Base-by-base conservation (phyloP, 1,140 invertebrate species). In the Lethocerus indicus region DNA sequence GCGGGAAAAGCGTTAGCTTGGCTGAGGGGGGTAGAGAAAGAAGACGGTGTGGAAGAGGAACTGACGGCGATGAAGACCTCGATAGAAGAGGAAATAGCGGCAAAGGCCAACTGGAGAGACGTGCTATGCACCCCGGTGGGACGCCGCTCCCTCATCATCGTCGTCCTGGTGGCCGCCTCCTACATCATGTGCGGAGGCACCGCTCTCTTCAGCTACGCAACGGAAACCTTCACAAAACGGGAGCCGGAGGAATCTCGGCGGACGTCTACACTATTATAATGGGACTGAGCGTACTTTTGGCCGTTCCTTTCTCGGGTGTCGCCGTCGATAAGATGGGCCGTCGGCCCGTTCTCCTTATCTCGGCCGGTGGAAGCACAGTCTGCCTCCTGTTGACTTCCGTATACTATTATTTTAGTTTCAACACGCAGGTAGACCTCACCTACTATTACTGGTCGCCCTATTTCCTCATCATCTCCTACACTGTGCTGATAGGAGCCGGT, bases 1-100 rank as follows among this genome's bases (percentile, higher is more conserved):
- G 87, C 86, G 0, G 59, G 74, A 0, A 58, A 68, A 3, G 66
- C 81, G 4, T 61, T 92, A 49, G 67, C 71, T 49, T 80, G 72
- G 54, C 65, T 91, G 1, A 68, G 87, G 2, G 54, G 50, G 12
- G 48, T 43, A 4, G 29, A 26, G 6, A 28, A 39, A 1, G 1
- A 24, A 27, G 36, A 45, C 3, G 23, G 39, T 9, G 51, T 59
- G 9, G 52, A 54, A 12, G 51, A 56, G 25, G 57, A 58, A 36
- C 7, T 58, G 44, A 26, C 46, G 24, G 37, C n/a, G 25, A 57
- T 58, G 39, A 52, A 39, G 16, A 39, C 43, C 9, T 40, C 56
- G n/a, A 49, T 46, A 6, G 29, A 43, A 4, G 43, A 46, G 1
- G 49, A 43, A 5, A 32, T 43, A 24, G 42, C 14, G 3, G 36